Percentiles rank a stretch among this genome's conserved stretches.
These are phyloP conservation scores for Neoniphon sammara DNA, from an alignment of 2,797 vertebrate genomes.

Conservation along the genomic window DNA sequence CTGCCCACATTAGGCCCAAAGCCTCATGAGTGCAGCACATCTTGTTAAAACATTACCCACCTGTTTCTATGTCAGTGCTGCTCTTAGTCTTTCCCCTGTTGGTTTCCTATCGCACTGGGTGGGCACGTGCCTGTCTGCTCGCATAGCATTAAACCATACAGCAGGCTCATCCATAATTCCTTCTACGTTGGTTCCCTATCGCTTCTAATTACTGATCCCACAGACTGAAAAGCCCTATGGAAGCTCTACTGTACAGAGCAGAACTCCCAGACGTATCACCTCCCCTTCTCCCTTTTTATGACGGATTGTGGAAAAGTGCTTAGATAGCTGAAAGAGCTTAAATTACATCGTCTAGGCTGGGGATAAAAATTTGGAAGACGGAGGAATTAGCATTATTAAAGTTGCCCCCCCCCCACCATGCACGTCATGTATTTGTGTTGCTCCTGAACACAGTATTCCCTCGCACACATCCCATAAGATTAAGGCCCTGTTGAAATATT, in stretches of 20 bases:
- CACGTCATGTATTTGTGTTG: slow-evolving; percentile 51
- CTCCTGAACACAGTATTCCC: slow-evolving; percentile 61
- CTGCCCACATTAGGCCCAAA: not conserved
- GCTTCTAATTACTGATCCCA: slow-evolving; percentile 38
- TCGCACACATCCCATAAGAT: slow-evolving; percentile 55
- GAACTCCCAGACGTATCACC: slow-evolving; percentile 50
- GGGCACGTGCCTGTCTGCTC: slow-evolving; percentile 31
- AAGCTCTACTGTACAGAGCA: slow-evolving; percentile 32
- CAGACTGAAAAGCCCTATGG: slow-evolving; percentile 39
- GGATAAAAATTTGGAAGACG: slow-evolving; percentile 37
- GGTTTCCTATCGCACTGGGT: not conserved
- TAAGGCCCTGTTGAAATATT: slow-evolving; percentile 65
- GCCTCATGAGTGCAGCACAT: not conserved
- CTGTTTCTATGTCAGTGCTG: slow-evolving; percentile 22
- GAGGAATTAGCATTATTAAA: slow-evolving; percentile 64
- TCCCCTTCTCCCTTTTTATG: slow-evolving; percentile 25
- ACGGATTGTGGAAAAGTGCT: slow-evolving; percentile 51
- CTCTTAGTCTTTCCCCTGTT: not conserved
- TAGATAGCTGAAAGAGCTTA: slow-evolving; percentile 36
- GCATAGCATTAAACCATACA: slow-evolving; percentile 31
- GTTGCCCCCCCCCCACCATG: slow-evolving; percentile 34
- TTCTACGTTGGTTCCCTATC: slow-evolving; percentile 27
- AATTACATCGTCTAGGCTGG: slow-evolving; percentile 19
- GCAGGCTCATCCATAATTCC: slow-evolving; percentile 59
- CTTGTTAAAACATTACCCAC: slow-evolving; percentile 18